A percentile compares a stretch with the other conserved stretches of the same genome.
phyloP scores from a whole-genome alignment of 2,113 vertebrate genomes.

The Terrapene triunguis region DNA sequence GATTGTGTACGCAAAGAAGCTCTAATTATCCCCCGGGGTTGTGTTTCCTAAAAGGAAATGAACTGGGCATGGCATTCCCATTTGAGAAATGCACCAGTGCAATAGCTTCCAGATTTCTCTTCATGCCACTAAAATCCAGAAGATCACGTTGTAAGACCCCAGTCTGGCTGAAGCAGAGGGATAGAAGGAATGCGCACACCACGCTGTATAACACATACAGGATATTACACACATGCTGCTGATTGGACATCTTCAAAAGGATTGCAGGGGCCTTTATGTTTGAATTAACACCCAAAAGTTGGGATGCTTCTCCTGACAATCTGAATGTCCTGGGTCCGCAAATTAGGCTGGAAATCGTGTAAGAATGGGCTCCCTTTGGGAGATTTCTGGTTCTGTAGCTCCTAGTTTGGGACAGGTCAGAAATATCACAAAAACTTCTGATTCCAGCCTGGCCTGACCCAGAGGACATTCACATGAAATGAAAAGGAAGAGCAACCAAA shows the following conservation, averaged over 20 bases:
- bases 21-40: constrained; percentile 86
- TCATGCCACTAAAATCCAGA: constrained; percentile 16
- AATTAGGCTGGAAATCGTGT: rapidly evolving
- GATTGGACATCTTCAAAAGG: not conserved
- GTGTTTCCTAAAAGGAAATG: constrained; percentile 89
- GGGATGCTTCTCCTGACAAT: rapidly evolving
- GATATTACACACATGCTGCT: rapidly evolving
- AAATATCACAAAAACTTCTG: rapidly evolving
- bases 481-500: not conserved
- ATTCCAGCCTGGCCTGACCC: constrained; percentile 9
- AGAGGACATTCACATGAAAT: not conserved
- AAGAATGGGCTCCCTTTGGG: rapidly evolving
- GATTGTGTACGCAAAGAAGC: constrained; percentile 83
- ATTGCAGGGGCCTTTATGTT: rapidly evolving
- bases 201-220: not conserved
- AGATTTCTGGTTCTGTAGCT: not conserved
- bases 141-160: not conserved
- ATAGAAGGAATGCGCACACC: not conserved
- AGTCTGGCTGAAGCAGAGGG: not conserved
- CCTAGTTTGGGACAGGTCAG: rapidly evolving
- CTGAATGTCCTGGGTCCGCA: rapidly evolving
- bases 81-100: constrained; percentile 73
- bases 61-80: constrained; percentile 79
- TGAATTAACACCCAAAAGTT: rapidly evolving
- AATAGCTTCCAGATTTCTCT: constrained; percentile 88